These are phyloP conservation scores for Bos javanicus DNA, from an alignment of 2,113 vertebrate genomes.

Conservation along the genomic window DNA sequence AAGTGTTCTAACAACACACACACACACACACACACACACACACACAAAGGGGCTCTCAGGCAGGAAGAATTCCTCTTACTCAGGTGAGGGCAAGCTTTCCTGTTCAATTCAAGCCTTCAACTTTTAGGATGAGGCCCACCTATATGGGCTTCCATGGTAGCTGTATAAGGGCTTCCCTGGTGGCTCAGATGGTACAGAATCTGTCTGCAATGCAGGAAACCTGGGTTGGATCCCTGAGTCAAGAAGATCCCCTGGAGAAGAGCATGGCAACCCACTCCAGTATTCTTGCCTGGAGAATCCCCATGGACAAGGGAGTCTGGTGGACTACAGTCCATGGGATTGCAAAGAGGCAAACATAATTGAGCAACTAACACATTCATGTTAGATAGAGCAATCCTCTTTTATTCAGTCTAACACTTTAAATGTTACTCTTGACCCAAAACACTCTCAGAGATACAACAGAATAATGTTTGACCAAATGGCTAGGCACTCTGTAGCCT, in stretches of 20 bases:
- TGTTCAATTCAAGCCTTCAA: neutral
- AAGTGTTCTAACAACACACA: neutral
- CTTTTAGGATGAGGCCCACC: neutral
- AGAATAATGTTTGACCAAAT: slow-evolving; percentile 10
- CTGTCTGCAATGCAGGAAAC: neutral
- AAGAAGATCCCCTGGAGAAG: neutral
- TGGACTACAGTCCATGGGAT: neutral
- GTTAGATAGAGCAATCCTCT: neutral
- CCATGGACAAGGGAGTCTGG: neutral
- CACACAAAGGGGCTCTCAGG: neutral
- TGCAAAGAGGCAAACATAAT: neutral
- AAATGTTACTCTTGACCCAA: slow-evolving; percentile 13
- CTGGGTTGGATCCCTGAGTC: neutral
- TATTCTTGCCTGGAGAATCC: neutral
- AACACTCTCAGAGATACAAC: neutral
- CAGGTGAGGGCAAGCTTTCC: neutral
- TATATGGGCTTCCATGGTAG: neutral
- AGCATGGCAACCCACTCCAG: neutral
- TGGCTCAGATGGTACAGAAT: neutral
- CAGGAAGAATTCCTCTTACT: neutral
- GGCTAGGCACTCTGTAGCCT: neutral
- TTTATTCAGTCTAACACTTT: neutral
- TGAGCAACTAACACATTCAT: neutral
- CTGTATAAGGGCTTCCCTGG: neutral
- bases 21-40: neutral